These are phyloP conservation scores for Argyrosomus japonicus DNA, from an alignment of 2,113 vertebrate genomes.

Conservation along the genomic window DNA sequence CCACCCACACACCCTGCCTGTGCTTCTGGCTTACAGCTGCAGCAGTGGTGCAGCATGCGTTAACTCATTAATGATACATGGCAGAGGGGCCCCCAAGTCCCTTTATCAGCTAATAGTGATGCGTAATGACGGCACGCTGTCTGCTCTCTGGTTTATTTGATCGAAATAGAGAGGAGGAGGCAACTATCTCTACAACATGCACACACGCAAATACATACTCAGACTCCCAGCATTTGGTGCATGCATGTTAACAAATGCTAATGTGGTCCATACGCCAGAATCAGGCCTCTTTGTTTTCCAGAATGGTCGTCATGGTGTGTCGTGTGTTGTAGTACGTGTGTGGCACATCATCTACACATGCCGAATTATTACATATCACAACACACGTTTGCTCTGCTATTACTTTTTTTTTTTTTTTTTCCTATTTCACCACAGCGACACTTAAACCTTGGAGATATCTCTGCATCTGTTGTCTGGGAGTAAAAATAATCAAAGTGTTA, in stretches of 20 bases:
- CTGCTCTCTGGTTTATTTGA: constrained; percentile 23
- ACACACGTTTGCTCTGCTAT: neutral
- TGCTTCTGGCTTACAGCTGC: constrained; percentile 71
- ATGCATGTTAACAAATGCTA: constrained; percentile 14
- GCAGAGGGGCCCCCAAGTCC: constrained; percentile 44
- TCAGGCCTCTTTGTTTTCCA: neutral
- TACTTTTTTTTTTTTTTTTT: neutral
- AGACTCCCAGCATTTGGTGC: neutral
- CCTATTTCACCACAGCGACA: neutral
- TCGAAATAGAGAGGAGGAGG: constrained; percentile 3
- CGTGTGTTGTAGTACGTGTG: neutral
- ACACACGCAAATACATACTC: neutral
- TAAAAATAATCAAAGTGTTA: constrained; percentile 4
- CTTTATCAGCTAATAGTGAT: constrained; percentile 50
- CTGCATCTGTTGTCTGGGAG: constrained; percentile 1
- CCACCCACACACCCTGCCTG: constrained; percentile 44
- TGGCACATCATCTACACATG: neutral
- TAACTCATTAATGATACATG: constrained; percentile 66
- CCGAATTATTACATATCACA: neutral
- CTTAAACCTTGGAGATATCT: neutral
- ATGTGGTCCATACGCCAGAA: constrained; percentile 7
- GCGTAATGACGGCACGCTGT: constrained; percentile 24
- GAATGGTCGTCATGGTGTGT: neutral
- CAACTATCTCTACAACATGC: neutral
- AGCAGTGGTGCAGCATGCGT: constrained; percentile 42